Evolutionary conservation across 2,888 invertebrate species (phyloP), one percentile per base, ranked within the genome.

Genomic region (Zygogramma bicolorata): DNA sequence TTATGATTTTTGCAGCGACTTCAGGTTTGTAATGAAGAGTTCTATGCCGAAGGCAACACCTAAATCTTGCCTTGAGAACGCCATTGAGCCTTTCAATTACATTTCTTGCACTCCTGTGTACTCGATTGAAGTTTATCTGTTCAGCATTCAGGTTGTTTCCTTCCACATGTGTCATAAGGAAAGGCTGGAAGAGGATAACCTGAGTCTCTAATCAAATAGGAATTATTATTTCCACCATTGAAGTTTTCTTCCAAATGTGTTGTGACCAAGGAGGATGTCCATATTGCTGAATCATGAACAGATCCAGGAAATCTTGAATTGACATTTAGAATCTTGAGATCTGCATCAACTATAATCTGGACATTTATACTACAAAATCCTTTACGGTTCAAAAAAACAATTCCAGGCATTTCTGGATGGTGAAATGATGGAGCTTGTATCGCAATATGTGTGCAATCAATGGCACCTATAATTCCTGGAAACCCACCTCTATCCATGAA

Each of bases 81-180:
- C 62, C 62, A 15, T 31, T 40, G 18, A 13, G 34, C 40, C 7
- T 62, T 40, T 38, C 62, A 13, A 62, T 22, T n/a, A 29, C 25
- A 62, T 62, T 62, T 34, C 25, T 62, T 15, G 62, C 62, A 25
- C 42, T 42, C 10, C 15, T 13, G 40, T 25, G 40, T 34, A 34
- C 62, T 31, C 34, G 40, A 62, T 62, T 62, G 10, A 20, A 62
- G n/a, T 34, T 62, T 42, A 34, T 27, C 13, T 62, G 31, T 40
- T 15, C 18, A 22, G 40, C 31, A 40, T 62, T 40, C 27, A 40
- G 27, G 13, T 40, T 40, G 13, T 40, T 40, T 40, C 40, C 40
- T 40, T 40, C 7, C 6, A 62, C 27, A 25, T 18, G 38, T 13
- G 40, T 62, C 46, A 62, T 62, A 6, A 62, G 46, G 6, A 62